phyloP scores from a whole-genome alignment of 2,113 vertebrate genomes.

The Lasiurus borealis region DNA sequence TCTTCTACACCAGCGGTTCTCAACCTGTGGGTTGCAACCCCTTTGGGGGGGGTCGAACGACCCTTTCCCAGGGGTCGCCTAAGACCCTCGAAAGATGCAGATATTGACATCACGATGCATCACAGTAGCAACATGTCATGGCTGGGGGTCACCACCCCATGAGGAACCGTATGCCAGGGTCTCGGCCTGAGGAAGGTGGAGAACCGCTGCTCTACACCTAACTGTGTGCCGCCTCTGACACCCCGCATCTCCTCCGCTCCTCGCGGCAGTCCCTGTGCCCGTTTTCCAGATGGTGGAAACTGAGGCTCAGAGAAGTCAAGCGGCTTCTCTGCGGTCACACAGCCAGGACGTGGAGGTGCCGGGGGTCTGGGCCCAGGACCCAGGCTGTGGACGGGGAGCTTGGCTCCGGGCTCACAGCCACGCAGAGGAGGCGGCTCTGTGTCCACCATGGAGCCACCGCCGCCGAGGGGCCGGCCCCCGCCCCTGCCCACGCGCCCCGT shows the following conservation, averaged over 20 bases:
- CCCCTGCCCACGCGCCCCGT: fast-evolving
- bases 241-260: not conserved
- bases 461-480: fast-evolving
- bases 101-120: too few relatives aligned
- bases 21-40: too few relatives aligned
- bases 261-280: not conserved
- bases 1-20: too few relatives aligned
- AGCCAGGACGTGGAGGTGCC: not conserved
- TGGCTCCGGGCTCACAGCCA: not conserved
- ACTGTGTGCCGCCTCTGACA: fast-evolving
- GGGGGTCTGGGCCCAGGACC: not conserved
- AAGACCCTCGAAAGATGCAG: too few relatives aligned
- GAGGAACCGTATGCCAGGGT: too few relatives aligned
- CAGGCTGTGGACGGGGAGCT: fast-evolving
- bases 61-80: too few relatives aligned
- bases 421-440: fast-evolving
- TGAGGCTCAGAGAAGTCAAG: not conserved
- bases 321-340: not conserved
- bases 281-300: not conserved
- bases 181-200: too few relatives aligned
- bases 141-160: too few relatives aligned
- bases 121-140: too few relatives aligned
- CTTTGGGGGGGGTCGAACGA: too few relatives aligned
- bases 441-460: fast-evolving
- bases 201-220: too few relatives aligned